Percentiles rank a stretch among this genome's conserved stretches.
Conservation (phyloP, 2,113 vertebrate species). For the Cynoglossus semilaevis region DNA sequence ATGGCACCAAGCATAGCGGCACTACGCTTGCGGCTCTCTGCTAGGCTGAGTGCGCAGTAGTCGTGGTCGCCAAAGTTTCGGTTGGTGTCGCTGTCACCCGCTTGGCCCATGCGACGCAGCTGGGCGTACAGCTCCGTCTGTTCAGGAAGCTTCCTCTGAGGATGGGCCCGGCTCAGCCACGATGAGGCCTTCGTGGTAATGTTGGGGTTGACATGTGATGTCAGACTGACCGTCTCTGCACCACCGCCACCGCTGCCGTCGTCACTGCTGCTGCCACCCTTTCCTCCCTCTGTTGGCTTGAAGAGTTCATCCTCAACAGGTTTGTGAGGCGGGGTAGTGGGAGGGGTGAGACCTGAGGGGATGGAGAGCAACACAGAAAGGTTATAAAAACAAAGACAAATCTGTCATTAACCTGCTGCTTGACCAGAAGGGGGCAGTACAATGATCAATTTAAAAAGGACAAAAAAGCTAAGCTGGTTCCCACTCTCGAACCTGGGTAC, state of each 20-base stretch:
- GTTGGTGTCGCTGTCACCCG: conserved; percentile 51
- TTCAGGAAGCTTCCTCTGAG: conserved; percentile 85
- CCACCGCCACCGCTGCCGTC: conserved; percentile 8
- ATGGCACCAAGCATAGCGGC: conserved; percentile 54
- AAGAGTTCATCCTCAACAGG: conserved; percentile 92
- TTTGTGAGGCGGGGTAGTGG: conserved; percentile 96
- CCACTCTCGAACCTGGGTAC: too few relatives aligned
- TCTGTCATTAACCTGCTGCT: too few relatives aligned
- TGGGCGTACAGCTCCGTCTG: conserved; percentile 92
- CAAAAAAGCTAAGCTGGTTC: too few relatives aligned
- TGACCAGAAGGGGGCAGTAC: too few relatives aligned
- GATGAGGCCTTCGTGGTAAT: conserved; percentile 44
- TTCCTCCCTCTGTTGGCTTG: conserved; percentile 84
- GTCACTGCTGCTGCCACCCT: conserved; percentile 8
- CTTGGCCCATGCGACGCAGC: conserved; percentile 77
- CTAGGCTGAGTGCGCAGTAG: conserved; percentile 84
- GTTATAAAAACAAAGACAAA: too few relatives aligned
- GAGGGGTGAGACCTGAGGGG: conserved; percentile 88
- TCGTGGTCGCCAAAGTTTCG: conserved; percentile 92
- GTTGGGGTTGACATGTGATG: conserved; percentile 67
- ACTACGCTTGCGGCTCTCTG: conserved; percentile 69
- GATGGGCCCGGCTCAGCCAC: conserved; percentile 57
- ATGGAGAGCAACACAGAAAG: neutral
- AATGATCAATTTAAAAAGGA: too few relatives aligned
- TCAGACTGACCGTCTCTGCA: conserved; percentile 9